Base-by-base conservation (phyloP, 2,797 vertebrate genomes). In the Aeoliscus strigatus region DNA sequence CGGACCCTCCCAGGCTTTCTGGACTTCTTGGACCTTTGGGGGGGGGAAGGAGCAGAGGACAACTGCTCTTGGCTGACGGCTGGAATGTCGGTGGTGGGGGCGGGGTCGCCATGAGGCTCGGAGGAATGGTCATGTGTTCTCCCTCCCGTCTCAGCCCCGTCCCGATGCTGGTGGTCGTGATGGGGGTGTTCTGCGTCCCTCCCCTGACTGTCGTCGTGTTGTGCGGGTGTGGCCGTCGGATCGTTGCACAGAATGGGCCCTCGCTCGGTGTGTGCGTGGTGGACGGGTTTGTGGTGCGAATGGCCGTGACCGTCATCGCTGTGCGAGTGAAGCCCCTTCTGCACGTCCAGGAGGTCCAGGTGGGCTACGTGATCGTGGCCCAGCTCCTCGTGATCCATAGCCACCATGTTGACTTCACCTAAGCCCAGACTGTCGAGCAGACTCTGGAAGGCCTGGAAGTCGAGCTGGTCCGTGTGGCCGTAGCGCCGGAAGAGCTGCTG, bases 361-460 rank as follows among this genome's bases (percentile, higher is more conserved):
- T 99, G 94, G 60, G 94, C 92, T 54, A 96, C 92, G 3, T 97
- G 92, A 73, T 98, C 92, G 1, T 99, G 96, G 34, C 94, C 96
- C 61, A 96, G 80, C 10, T 94, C 88, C 53, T 96, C 92, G 9
- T 99, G 96, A 70, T 90, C 90, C 54, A 91, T 73, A 41, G 79
- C 88, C 23, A 99, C 90, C 51, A 97, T 73, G 73, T 92, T 92
- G 27, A 97, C 88, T 60, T 94, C 90, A 24, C 95, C 96, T 51
- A 99, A 86, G 28, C 96, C 96, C 70, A 99, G 79, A 61, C 90
- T 97, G 13, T 84, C 51, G 57, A 99, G 83, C 58, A 99, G 84
- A 83, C 80, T 95, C 86, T 97, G 90, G 69, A 99, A 90, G 32
- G 92, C 96, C 31, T 89, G 72, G 76, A 94, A 98, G 6, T 95